Base-by-base conservation (phyloP, 2,797 vertebrate species). In the Lepus townsendii region DNA sequence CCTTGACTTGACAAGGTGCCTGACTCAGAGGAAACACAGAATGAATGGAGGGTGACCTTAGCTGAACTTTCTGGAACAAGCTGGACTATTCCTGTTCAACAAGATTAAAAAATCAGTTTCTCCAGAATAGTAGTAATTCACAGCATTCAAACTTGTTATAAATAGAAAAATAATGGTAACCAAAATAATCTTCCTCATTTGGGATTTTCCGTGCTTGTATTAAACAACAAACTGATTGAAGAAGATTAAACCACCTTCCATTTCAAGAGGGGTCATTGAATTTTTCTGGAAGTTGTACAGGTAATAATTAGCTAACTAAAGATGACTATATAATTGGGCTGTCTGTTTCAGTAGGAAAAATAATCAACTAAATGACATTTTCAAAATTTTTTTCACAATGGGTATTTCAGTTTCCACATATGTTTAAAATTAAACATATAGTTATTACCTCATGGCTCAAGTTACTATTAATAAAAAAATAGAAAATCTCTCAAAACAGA, bases 401-500 rank as follows among this genome's bases (percentile, higher is more conserved):
- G 27, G 1, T 93, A 93, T 93, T 94, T 90, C 38, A 95, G 22
- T 87, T 96, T 62, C 63, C 69, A 82, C 30, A 97, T 2, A 60
- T 63, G 26, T 96, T 97, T 95, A 72, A 97, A 97, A 96, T 96
- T 82, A 95, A 63, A 71, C n/a, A 19, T 60, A 26, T 97, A 72
- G 92, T 95, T 96, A 83, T 96, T 91, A 85, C 80, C 9, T 96
- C 71, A 63, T 73, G 72, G 17, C 13, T 96, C 7, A 88, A 94
- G 2, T 95, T 94, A 86, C 42, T 88, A 94, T 4, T 32, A 71
- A 13, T 83, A 83, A 17, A 89, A 89, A 93, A 52, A 73, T 50
- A 47, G 68, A 65, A 87, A 76, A 79, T 22, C 42, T 84, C 65
- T 65, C 90, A 95, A 16, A 62, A 7, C 11, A 38, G 19, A 90